Conservation (phyloP, 1,140 invertebrate genomes). For the Cherax quadricarinatus region DNA sequence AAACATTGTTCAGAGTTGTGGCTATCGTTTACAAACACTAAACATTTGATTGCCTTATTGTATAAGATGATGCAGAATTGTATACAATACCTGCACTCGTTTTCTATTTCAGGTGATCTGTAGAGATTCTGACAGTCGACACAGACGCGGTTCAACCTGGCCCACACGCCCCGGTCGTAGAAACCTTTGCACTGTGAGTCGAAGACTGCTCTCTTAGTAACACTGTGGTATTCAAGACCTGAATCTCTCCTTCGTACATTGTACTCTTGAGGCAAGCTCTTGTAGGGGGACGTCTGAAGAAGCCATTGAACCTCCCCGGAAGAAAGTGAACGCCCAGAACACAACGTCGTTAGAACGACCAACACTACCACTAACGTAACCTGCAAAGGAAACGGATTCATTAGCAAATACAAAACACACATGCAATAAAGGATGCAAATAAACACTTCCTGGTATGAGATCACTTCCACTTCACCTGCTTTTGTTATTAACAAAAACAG, state of each 20-base stretch:
- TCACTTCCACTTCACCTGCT: too few relatives aligned
- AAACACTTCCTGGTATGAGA: too few relatives aligned
- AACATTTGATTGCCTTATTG: background rate
- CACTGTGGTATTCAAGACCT: background rate
- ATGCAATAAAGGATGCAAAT: too few relatives aligned
- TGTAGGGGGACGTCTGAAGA: background rate
- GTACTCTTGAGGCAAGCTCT: background rate
- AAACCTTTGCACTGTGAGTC: background rate
- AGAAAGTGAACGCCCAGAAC: background rate
- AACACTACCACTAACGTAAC: background rate
- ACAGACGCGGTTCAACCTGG: background rate
- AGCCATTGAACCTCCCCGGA: background rate
- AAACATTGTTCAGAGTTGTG: too few relatives aligned
- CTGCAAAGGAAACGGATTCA: background rate
- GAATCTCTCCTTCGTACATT: background rate
- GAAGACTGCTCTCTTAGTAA: background rate
- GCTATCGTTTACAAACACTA: too few relatives aligned
- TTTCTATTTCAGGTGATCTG: background rate
- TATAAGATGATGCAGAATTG: background rate
- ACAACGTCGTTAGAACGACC: background rate
- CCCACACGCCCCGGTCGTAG: background rate
- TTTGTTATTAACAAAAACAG: too few relatives aligned
- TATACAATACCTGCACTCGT: background rate
- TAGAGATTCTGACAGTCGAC: background rate
- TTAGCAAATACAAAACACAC: background rate